Percentiles rank a stretch among this genome's conserved stretches.
These are phyloP conservation scores for Ochropleura plecta DNA, from an alignment of 2,888 invertebrate species.

Conservation along the genomic window DNA sequence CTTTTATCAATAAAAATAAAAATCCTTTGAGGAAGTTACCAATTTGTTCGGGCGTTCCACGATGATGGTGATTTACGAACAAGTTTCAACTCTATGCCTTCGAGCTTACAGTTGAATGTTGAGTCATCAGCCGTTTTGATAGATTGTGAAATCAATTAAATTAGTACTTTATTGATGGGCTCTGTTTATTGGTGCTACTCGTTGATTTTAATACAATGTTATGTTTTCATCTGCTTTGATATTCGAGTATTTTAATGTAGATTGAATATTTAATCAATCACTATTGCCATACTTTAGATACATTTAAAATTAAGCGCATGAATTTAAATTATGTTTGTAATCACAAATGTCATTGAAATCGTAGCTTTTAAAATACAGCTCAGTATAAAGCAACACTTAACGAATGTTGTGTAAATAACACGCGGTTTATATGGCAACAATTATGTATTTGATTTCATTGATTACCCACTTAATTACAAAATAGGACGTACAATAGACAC, in stretches of 20 bases:
- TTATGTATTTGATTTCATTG: constrained; percentile 61
- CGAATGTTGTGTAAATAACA: constrained; percentile 57
- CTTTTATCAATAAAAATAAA: constrained; percentile 90
- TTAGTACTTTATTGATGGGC: constrained; percentile 77
- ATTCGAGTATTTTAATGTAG: constrained; percentile 20
- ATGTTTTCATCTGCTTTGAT: constrained; percentile 59
- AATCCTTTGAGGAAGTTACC: constrained; percentile 87
- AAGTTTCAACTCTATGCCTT: constrained; percentile 62
- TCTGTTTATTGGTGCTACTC: constrained; percentile 71
- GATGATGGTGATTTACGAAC: constrained; percentile 50
- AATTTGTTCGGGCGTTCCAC: constrained; percentile 81
- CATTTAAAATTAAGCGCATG: constrained; percentile 24
- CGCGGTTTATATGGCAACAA: constrained; percentile 59
- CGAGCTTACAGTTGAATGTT: constrained; percentile 32
- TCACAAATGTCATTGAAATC: constrained; percentile 44
- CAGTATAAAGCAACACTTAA: constrained; percentile 23
- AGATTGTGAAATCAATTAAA: constrained; percentile 84
- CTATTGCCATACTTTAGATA: constrained; percentile 19
- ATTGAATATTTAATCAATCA: constrained; percentile 12
- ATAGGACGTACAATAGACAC: constrained; percentile 58
- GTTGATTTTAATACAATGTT: constrained; percentile 63
- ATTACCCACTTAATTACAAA: constrained; percentile 69
- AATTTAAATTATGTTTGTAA: constrained; percentile 44
- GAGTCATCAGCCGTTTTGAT: constrained; percentile 59
- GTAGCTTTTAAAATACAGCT: constrained; percentile 46